Percentiles rank a stretch among this genome's conserved stretches.
phyloP scores from a whole-genome alignment of 2,113 vertebrate species.

The Apaloderma vittatum region DNA sequence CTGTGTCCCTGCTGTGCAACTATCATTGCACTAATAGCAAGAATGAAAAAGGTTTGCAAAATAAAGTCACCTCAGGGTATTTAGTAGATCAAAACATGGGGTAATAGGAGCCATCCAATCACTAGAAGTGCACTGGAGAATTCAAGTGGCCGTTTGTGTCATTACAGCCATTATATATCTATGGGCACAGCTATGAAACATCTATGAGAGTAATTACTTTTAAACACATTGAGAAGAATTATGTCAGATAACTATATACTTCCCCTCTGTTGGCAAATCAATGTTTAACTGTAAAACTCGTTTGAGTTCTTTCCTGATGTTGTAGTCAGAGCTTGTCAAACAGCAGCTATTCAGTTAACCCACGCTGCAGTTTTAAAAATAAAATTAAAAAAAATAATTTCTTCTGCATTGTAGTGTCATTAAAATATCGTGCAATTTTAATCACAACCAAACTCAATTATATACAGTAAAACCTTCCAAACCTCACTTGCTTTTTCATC shows the following conservation, averaged over 20 bases:
- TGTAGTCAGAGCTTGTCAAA: not conserved
- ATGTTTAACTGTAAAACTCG: not conserved
- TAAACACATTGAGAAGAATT: constrained; percentile 21
- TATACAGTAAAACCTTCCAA: not conserved
- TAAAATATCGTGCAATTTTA: not conserved
- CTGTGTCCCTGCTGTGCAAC: not conserved
- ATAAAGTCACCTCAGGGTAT: constrained; percentile 18
- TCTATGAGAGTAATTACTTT: not conserved
- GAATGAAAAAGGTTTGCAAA: constrained; percentile 17
- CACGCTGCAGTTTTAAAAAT: not conserved
- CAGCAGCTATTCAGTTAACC: not conserved
- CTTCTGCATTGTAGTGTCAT: not conserved
- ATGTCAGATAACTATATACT: not conserved
- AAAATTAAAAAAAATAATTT: not conserved
- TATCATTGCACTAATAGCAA: not conserved
- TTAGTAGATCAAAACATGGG: constrained; percentile 1
- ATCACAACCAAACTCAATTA: not conserved
- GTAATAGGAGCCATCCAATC: not conserved
- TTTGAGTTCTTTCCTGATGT: not conserved
- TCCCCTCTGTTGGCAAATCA: not conserved
- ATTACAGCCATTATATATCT: not conserved
- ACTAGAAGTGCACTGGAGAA: constrained; percentile 10
- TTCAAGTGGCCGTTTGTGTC: not conserved
- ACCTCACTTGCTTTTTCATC: not conserved
- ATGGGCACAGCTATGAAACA: not conserved